Base-by-base conservation (phyloP, 2,113 vertebrate genomes). In the Brachyhypopomus occidentalis region DNA sequence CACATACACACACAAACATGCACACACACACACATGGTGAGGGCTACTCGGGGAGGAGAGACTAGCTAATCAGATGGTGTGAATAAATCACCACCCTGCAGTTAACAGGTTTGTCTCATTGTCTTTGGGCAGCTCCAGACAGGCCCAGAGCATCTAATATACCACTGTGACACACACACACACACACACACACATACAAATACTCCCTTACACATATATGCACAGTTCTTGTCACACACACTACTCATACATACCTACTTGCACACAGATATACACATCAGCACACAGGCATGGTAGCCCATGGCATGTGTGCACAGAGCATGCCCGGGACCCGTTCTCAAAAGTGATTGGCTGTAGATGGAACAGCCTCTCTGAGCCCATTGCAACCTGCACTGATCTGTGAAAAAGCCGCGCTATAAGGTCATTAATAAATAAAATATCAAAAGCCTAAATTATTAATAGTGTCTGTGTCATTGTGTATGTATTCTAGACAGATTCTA, bases 361-460 rank as follows among this genome's bases (percentile, higher is more conserved):
- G 5, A 17, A 34, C 20, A 6, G 25, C 36, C 34, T 9, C 2
- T 52, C 41, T 2, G 60, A 30, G 22, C 38, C 62, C 19, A 45
- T 9, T n/a, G 72, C 64, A 9, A 22, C 60, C 38, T 11, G 4
- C n/a, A 55, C 12, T 59, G n/a, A 78, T 63, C 63, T 73, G 41
- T 55, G 23, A 52, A 14, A 41, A 75, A 30, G 72, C 76, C 16
- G 30, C 48, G 25, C 52, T 89, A 90, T 89, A 91, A 91, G 88
- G 88, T 89, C 88, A 88, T 93, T 90, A 89, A 92, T 92, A 90
- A 92, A 93, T 92, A 93, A 93, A 91, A 91, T 80, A 92, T 88
- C 72, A 80, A 69, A 71, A 56, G 22, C 41, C 82, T 93, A 79
- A 91, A 91, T 90, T 85, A 89, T 90, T 87, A 72, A 92, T 89